A percentile compares a stretch with the other conserved stretches of the same genome.
phyloP scores from a whole-genome alignment of 2,797 vertebrate species.

The Cyprinella venusta region DNA sequence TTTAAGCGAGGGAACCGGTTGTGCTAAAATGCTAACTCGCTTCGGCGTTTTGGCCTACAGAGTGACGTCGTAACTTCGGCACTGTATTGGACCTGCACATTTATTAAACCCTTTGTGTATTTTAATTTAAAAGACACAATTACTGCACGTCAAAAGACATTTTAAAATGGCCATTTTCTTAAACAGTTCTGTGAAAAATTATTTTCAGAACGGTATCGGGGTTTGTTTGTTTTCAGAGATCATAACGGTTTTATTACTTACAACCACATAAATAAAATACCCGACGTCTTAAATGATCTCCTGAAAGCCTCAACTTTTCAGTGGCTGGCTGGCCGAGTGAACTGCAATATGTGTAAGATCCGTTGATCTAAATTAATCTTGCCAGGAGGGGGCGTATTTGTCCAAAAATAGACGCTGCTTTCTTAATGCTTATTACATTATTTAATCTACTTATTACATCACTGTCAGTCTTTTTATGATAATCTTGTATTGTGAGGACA shows the following conservation, averaged over 20 bases:
- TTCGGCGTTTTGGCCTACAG: too few species aligned
- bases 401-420: background rate
- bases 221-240: background rate
- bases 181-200: background rate
- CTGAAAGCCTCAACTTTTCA: background rate
- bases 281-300: background rate
- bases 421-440: background rate
- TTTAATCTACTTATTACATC: background rate
- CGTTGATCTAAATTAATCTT: background rate
- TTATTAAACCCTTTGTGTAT: background rate
- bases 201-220: background rate
- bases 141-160: background rate
- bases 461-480: background rate
- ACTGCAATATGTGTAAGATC: background rate
- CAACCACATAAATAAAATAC: background rate
- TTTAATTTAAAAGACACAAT: background rate
- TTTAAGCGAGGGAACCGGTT: too few species aligned
- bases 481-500: constrained; percentile 9
- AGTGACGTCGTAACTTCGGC: too few species aligned
- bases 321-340: background rate
- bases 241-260: background rate
- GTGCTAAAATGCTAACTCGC: too few species aligned
- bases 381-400: constrained; percentile 15
- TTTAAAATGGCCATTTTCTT: background rate
- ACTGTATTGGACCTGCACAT: background rate